Evolutionary conservation across 2,797 vertebrate species (phyloP).

Genomic region (Ispidina lecontei): DNA sequence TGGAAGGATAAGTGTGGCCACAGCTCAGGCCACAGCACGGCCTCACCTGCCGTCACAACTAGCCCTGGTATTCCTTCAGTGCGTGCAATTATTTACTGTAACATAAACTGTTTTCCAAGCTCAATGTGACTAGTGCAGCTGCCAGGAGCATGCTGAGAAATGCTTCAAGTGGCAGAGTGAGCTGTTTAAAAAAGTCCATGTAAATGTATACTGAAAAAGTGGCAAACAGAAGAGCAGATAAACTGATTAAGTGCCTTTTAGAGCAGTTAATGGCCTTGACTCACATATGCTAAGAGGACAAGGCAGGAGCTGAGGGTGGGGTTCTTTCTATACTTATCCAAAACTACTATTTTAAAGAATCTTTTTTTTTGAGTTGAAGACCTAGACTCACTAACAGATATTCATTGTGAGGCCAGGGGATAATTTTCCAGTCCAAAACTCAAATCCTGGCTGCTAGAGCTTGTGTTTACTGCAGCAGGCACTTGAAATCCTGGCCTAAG

Average conservation of each 20-base stretch:
- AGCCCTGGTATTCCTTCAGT: not conserved
- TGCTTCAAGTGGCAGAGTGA: conserved; percentile 27
- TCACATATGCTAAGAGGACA: conserved; percentile 59
- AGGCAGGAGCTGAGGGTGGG: conserved; percentile 8
- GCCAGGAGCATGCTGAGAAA: not conserved
- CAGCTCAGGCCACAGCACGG: accelerated
- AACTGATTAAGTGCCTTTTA: conserved; percentile 82
- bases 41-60: accelerated
- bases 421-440: not conserved
- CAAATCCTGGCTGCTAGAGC: not conserved
- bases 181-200: conserved; percentile 76
- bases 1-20: not conserved
- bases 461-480: not conserved
- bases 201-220: conserved; percentile 78
- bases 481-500: not conserved
- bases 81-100: not conserved
- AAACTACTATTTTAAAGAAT: not conserved
- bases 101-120: not conserved
- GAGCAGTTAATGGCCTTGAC: conserved; percentile 79
- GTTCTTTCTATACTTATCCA: conserved; percentile 29
- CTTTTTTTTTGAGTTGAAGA: not conserved
- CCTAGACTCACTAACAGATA: not conserved
- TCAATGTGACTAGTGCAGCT: not conserved
- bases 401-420: not conserved
- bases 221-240: conserved; percentile 83